Base-by-base conservation (phyloP, 37 sponge, comb jelly and placozoan species). In the Hexactinellida sp. region DNA sequence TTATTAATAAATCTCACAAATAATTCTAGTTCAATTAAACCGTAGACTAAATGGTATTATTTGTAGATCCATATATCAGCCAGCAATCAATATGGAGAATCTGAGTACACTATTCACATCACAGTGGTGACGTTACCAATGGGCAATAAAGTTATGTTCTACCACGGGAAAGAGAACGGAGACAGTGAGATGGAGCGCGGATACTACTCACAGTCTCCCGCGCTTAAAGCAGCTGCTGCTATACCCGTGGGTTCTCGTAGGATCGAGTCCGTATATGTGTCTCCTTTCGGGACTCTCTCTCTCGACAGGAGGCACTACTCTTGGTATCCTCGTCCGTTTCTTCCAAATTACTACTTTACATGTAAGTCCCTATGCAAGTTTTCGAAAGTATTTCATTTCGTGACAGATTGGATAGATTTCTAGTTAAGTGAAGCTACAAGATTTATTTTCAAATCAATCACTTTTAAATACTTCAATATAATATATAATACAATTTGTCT, bases 151-250 rank as follows among this genome's bases (percentile, higher is more conserved):
- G 76, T 63, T 3, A 63, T 63, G 34, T 63, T 63, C 76, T 63
- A 63, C 34, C 13, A 63, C 34, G 76, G 76, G 5, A n/a, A 3
- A 21, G 76, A 63, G 76, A 63, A 63, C 13, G 76, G 76, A 63
- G 76, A 63, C 76, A 63, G 76, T 63, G 76, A 63, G 76, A 63
- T 63, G 76, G 76, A 63, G 30, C 76, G 13, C 76, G 30, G 30
- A 21, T 63, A 63, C 30, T 10, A n/a, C 5, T 3, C 76, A 25
- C 76, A 63, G 76, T 63, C 76, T 63, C 25, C 34, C 3, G 76
- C 76, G 3, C 76, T 63, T 7, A 10, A 28, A 25, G 28, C 30
- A 21, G 34, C 76, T 63, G 13, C 76, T 63, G 5, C 76, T 63
- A 63, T 63, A 10, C 76, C 76, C 3, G 76, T 63, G 76, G 76